phyloP scores from a whole-genome alignment of 2,888 invertebrate genomes.

The Cerceris ruficornis region DNA sequence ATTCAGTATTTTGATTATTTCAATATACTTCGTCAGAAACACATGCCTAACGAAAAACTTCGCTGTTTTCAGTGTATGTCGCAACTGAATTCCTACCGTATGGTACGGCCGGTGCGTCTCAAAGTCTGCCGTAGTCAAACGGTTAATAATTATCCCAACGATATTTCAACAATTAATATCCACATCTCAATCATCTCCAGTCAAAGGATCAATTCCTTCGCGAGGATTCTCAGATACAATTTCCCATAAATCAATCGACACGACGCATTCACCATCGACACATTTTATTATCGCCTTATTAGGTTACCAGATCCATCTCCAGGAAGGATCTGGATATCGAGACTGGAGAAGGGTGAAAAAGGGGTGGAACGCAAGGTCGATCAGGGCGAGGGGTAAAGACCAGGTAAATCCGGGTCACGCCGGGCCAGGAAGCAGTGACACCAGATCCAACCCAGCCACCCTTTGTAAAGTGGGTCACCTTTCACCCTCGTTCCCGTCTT shows the following conservation, averaged over 20 bases:
- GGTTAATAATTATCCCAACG: no score
- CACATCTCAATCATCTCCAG: not conserved
- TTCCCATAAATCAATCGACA: not conserved
- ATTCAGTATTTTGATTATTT: no score
- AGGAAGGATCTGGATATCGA: slow-evolving; percentile 31
- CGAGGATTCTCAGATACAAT: not conserved
- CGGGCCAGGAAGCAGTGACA: slow-evolving; percentile 73
- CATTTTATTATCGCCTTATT: slow-evolving; percentile 48
- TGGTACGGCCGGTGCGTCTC: no score
- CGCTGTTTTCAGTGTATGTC: no score
- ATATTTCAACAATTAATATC: no score
- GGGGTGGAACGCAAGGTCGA: slow-evolving; percentile 5
- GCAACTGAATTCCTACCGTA: no score
- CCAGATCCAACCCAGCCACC: slow-evolving; percentile 66
- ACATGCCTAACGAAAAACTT: no score
- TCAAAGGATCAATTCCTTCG: not conserved
- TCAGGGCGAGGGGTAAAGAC: slow-evolving; percentile 48
- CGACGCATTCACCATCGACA: slow-evolving; percentile 21
- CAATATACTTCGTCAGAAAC: no score
- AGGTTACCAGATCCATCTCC: slow-evolving; percentile 49
- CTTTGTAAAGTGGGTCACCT: slow-evolving; percentile 73
- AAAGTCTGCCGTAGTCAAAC: no score
- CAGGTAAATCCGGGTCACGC: slow-evolving; percentile 76
- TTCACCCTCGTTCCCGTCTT: slow-evolving; percentile 69
- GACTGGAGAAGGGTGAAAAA: slow-evolving; percentile 10